These are phyloP conservation scores for Sarcoramphus papa DNA, from an alignment of 2,797 vertebrate genomes.

Conservation along the genomic window DNA sequence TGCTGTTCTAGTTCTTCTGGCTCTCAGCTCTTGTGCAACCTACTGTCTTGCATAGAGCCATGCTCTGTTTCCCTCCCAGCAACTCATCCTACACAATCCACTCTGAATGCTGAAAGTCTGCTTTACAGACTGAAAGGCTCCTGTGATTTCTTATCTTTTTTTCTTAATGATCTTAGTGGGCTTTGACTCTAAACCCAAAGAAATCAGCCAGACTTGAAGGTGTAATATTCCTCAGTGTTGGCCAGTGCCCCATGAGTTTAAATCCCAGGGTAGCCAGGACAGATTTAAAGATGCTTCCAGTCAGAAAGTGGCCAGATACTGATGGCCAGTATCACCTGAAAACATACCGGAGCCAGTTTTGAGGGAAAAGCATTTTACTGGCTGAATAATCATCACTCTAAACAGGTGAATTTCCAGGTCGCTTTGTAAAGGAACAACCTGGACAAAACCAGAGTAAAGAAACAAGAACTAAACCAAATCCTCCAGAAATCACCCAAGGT, in stretches of 20 bases:
- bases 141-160: not conserved
- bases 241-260: not conserved
- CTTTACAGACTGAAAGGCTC: not conserved
- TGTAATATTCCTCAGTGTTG: not conserved
- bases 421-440: not conserved
- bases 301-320: not conserved
- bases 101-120: not conserved
- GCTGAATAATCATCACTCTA: not conserved
- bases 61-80: not conserved
- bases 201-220: not conserved
- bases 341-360: not conserved
- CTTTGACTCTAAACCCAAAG: not conserved
- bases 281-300: not conserved
- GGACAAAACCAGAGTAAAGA: not conserved
- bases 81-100: not conserved
- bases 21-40: not conserved
- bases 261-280: not conserved
- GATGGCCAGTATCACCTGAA: not conserved
- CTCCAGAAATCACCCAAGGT: not conserved
- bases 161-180: not conserved
- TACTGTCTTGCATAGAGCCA: not conserved
- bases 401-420: not conserved
- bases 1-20: not conserved
- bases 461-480: not conserved
- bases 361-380: not conserved